Evolutionary conservation across 1,140 invertebrate species (phyloP).

Genomic region (Conus betulinus): DNA sequence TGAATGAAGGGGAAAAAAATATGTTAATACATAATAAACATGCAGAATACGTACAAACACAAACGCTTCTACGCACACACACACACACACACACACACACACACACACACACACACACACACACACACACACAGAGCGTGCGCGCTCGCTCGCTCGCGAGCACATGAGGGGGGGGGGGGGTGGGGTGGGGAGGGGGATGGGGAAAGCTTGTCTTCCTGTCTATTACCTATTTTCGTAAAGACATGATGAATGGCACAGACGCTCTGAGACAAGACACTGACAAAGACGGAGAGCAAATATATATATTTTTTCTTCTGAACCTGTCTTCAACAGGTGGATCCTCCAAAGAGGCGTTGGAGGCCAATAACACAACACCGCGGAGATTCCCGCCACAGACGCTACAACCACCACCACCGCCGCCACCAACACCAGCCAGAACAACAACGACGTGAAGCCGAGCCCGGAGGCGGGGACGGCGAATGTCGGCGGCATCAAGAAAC

Average conservation of each 20-base stretch:
- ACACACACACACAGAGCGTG: neutral
- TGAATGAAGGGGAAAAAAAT: too few relatives aligned
- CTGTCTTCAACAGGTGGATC: neutral
- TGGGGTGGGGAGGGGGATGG: too few relatives aligned
- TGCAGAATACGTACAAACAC: neutral
- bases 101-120: constrained; percentile 13
- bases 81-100: constrained; percentile 13
- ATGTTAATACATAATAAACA: too few relatives aligned
- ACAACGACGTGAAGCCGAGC: constrained; percentile 22
- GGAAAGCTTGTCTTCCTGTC: too few relatives aligned
- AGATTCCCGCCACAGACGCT: neutral
- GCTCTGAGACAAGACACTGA: too few relatives aligned
- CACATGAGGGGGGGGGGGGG: too few relatives aligned
- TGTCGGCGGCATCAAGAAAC: constrained; percentile 4
- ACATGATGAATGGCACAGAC: too few relatives aligned
- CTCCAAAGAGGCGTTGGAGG: neutral
- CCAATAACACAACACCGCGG: neutral
- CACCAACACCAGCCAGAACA: neutral
- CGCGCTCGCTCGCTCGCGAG: too few relatives aligned
- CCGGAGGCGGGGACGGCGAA: neutral
- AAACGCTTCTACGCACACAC: neutral
- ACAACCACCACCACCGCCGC: neutral
- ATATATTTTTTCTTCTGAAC: neutral
- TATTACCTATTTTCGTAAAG: too few relatives aligned
- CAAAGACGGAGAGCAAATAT: too few relatives aligned